A percentile compares a stretch with the other conserved stretches of the same genome.
These are phyloP conservation scores for Aleiodes testaceus DNA, from an alignment of 2,888 invertebrate genomes.

Conservation along the genomic window DNA sequence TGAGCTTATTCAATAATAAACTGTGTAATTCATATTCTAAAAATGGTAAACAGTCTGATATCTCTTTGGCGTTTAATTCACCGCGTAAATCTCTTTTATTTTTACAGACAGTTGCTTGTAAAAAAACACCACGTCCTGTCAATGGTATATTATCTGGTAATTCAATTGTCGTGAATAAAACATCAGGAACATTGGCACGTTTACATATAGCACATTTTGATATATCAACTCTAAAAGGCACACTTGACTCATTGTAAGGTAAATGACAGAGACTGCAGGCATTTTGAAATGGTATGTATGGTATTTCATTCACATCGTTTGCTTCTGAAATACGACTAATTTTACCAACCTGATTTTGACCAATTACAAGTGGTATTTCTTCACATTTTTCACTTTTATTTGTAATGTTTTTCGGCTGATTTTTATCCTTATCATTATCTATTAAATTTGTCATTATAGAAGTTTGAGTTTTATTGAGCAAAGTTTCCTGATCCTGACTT, in stretches of 20 bases:
- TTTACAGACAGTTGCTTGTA: slow-evolving; percentile 85
- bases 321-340: slow-evolving; percentile 62
- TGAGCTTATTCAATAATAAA: slow-evolving; percentile 90
- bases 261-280: slow-evolving; percentile 83
- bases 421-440: slow-evolving; percentile 74
- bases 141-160: slow-evolving; percentile 84
- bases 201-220: slow-evolving; percentile 82
- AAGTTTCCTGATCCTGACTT: slow-evolving; percentile 66
- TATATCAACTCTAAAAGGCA: slow-evolving; percentile 84
- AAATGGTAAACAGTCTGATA: slow-evolving; percentile 95
- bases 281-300: slow-evolving; percentile 62
- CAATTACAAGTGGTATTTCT: slow-evolving; percentile 37
- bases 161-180: slow-evolving; percentile 91
- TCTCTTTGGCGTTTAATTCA: slow-evolving; percentile 92
- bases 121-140: slow-evolving; percentile 81
- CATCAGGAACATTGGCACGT: slow-evolving; percentile 90
- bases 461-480: slow-evolving; percentile 58
- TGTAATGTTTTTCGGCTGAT: slow-evolving; percentile 48
- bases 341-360: slow-evolving; percentile 50
- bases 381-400: slow-evolving; percentile 60
- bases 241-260: slow-evolving; percentile 84
- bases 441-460: slow-evolving; percentile 74
- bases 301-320: slow-evolving; percentile 70
- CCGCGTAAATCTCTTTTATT: slow-evolving; percentile 85
- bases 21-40: slow-evolving; percentile 96